Evolutionary conservation across 2,888 invertebrate genomes (phyloP), one percentile per base, ranked within the genome.

Genomic region (Brachyptera putata): DNA sequence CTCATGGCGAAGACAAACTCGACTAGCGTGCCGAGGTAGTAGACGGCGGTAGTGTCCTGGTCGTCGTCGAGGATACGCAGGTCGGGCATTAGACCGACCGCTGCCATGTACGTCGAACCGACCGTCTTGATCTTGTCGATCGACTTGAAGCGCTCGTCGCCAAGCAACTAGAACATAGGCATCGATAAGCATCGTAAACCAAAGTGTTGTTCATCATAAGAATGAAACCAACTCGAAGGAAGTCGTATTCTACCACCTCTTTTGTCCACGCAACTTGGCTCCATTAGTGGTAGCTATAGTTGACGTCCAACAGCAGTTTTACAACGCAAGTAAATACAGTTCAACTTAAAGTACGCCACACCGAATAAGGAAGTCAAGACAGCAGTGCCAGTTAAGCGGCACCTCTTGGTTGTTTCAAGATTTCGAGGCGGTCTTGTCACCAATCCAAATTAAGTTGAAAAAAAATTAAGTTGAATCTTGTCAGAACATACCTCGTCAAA

Each of bases 81-180:
- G 69, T 92, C 91, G 0, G 94, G 94, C 74, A 91, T 90, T 60
- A 95, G 79, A 0, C 95, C 95, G 3, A 93, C 89, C 0, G 93
- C 93, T 1, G 91, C 92, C 93, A 95, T 94, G 74, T 93, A 95
- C 0, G 93, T 93, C 3, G 91, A 91, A 9, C 94, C 94, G 5
- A 93, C 90, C 0, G 94, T 95, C 79, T 95, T 95, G 67, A 95
- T 94, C 76, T 95, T 95, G 76, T 94, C 94, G 69, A 95, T 89
- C 26, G 89, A 85, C 69, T 84, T 83, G 72, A 94, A 95, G 41
- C 90, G 79, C 65, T 92, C 91, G 70, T 93, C 91, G 63, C 88
- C 87, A 56, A 95, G 74, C 30, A 94, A 78, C 87, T 89, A 73
- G 26, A n/a, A n/a, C n/a, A n/a, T n/a, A n/a, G n/a, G n/a, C n/a